A percentile compares a stretch with the other conserved stretches of the same genome.
Conservation (phyloP, 2,113 vertebrate species). For the Prolemur simus region DNA sequence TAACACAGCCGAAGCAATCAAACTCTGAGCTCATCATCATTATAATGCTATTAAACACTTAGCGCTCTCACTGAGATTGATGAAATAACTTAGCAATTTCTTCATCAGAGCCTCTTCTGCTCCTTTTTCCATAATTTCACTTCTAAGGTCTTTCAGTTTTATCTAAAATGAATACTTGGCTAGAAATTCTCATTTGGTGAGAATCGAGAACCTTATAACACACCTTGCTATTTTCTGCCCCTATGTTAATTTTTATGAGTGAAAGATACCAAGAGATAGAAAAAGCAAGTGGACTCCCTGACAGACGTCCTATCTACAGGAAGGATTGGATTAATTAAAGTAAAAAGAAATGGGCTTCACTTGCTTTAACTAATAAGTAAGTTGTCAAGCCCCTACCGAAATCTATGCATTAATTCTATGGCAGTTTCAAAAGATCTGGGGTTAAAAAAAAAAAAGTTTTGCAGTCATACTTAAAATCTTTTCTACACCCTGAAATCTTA, state of each 20-base stretch:
- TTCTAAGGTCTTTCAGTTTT: background rate
- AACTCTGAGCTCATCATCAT: conserved; percentile 73
- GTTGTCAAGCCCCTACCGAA: background rate
- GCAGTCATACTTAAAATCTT: background rate
- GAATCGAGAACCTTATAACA: background rate
- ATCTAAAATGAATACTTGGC: background rate
- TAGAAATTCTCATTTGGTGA: background rate
- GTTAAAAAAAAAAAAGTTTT: background rate
- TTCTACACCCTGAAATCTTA: background rate
- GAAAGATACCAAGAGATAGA: background rate
- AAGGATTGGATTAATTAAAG: conserved; percentile 44
- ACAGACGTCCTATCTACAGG: background rate
- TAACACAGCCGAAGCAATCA: conserved; percentile 57
- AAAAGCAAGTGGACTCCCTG: background rate
- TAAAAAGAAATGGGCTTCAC: conserved; percentile 36
- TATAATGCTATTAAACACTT: conserved; percentile 74
- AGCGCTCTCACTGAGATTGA: conserved; percentile 68
- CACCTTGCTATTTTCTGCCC: background rate
- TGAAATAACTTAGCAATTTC: conserved; percentile 55
- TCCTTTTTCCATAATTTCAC: conserved; percentile 48
- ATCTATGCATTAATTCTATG: background rate
- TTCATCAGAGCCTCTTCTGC: background rate
- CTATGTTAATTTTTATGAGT: conserved; percentile 23
- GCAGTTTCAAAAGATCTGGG: background rate
- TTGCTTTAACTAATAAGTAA: conserved; percentile 56